These are phyloP conservation scores for Panorpa germanica DNA, from an alignment of 2,888 invertebrate genomes.

Conservation along the genomic window DNA sequence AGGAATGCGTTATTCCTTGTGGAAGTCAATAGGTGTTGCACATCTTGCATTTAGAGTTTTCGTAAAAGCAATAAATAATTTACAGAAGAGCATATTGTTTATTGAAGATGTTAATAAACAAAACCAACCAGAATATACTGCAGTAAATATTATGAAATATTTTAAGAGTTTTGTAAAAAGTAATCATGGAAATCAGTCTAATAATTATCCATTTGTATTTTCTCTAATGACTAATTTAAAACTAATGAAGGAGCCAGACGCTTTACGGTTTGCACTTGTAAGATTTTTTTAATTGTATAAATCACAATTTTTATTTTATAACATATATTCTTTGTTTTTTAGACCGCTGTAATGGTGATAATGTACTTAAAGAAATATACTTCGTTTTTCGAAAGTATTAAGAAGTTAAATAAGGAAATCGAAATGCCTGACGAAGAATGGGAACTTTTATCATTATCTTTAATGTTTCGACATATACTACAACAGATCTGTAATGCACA, in stretches of 20 bases:
- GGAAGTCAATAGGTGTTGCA: conserved; percentile 54
- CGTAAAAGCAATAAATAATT: conserved; percentile 22
- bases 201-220: neutral
- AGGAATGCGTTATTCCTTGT: conserved; percentile 38
- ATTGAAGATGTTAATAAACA: conserved; percentile 39
- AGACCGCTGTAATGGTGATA: conserved; percentile 49
- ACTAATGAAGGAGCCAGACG: conserved; percentile 6
- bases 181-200: too few species aligned
- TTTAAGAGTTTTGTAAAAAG: too few species aligned
- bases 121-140: conserved; percentile 48
- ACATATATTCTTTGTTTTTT: conserved; percentile 14
- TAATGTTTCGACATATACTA: conserved; percentile 55
- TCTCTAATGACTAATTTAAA: conserved; percentile 6
- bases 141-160: conserved; percentile 35
- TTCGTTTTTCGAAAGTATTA: conserved; percentile 34
- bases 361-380: conserved; percentile 44
- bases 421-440: conserved; percentile 21
- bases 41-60: conserved; percentile 58
- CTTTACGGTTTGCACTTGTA: too few species aligned
- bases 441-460: conserved; percentile 36
- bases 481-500: conserved; percentile 71
- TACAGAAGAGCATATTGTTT: too few species aligned
- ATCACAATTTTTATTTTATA: conserved; percentile 14
- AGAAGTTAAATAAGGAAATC: conserved; percentile 17
- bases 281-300: conserved; percentile 5